These are phyloP conservation scores for Columbina picui DNA, from an alignment of 2,113 vertebrate species.

Conservation along the genomic window DNA sequence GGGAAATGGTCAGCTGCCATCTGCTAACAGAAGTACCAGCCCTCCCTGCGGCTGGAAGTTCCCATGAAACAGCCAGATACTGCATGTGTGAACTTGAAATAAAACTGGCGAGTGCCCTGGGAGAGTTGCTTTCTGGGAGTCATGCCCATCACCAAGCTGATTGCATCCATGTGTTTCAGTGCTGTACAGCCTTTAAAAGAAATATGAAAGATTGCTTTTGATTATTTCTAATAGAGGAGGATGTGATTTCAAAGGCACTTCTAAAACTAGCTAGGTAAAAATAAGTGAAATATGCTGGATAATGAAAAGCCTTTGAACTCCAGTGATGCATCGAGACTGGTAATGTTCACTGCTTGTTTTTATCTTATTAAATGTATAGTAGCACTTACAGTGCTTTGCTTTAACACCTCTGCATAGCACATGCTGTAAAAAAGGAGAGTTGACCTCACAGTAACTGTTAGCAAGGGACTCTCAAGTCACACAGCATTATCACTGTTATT, in stretches of 20 bases:
- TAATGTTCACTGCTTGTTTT: slow-evolving; percentile 38
- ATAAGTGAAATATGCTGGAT: slow-evolving; percentile 7
- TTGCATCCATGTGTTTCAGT: not conserved
- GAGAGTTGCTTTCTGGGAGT: not conserved
- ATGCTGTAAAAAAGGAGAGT: not conserved
- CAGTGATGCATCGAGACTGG: not conserved
- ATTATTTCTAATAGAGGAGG: not conserved
- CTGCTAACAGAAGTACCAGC: slow-evolving; percentile 5
- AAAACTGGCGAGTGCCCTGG: not conserved
- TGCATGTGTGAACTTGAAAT: not conserved
- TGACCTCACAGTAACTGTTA: not conserved
- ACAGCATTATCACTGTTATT: not conserved
- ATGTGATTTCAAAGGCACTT: slow-evolving; percentile 26
- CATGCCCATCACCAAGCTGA: not conserved
- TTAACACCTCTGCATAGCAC: not conserved
- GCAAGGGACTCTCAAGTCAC: not conserved
- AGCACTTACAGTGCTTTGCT: slow-evolving; percentile 27
- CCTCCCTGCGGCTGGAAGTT: not conserved
- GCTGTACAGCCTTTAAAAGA: not conserved
- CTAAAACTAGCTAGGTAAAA: slow-evolving; percentile 31
- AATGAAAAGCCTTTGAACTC: slow-evolving; percentile 49
- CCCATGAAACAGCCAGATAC: not conserved
- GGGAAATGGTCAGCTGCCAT: slow-evolving; percentile 27
- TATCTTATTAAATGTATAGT: slow-evolving; percentile 18
- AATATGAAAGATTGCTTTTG: slow-evolving; percentile 16